A percentile compares a stretch with the other conserved stretches of the same genome.
These are phyloP conservation scores for Andrena dorsata DNA, from an alignment of 2,888 invertebrate genomes.

Conservation along the genomic window DNA sequence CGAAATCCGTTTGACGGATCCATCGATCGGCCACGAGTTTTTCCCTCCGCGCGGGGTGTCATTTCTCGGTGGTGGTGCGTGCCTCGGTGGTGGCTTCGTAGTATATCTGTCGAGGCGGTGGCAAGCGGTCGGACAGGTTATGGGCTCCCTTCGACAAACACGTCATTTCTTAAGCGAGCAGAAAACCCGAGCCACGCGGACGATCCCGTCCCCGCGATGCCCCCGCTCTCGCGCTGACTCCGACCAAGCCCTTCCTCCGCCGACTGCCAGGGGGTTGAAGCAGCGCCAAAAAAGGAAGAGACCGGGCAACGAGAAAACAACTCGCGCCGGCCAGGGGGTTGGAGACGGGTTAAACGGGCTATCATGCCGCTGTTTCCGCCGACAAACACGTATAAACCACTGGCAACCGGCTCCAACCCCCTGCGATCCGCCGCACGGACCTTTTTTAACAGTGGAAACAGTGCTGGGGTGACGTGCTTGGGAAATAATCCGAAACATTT, in stretches of 20 bases:
- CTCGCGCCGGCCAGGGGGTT: conserved; percentile 20
- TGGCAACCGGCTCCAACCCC: conserved; percentile 48
- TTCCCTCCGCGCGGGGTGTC: conserved; percentile 42
- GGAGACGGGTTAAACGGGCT: conserved; percentile 73
- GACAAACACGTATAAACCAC: conserved; percentile 73
- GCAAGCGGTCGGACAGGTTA: conserved; percentile 69
- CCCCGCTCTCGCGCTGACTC: conserved; percentile 3
- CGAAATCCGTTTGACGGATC: conserved; percentile 70
- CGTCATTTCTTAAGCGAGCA: conserved; percentile 69
- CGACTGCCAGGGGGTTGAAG: conserved; percentile 46
- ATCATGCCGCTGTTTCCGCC: conserved; percentile 76
- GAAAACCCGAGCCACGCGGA: conserved; percentile 52
- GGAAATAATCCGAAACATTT: too few relatives aligned
- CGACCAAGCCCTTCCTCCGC: conserved; percentile 10
- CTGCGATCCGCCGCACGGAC: neutral
- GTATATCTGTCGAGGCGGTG: conserved; percentile 54
- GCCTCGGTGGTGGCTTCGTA: conserved; percentile 39
- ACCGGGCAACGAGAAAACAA: conserved; percentile 43
- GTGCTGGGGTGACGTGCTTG: too few relatives aligned
- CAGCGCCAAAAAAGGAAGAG: conserved; percentile 44
- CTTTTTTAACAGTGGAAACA: neutral
- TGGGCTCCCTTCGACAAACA: conserved; percentile 69
- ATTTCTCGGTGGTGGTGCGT: conserved; percentile 43
- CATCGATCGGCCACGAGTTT: conserved; percentile 64
- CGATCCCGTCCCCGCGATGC: conserved; percentile 54